Evolutionary conservation across 2,113 vertebrate species (phyloP), one percentile per base, ranked within the genome.

Genomic region (Salvator merianae): DNA sequence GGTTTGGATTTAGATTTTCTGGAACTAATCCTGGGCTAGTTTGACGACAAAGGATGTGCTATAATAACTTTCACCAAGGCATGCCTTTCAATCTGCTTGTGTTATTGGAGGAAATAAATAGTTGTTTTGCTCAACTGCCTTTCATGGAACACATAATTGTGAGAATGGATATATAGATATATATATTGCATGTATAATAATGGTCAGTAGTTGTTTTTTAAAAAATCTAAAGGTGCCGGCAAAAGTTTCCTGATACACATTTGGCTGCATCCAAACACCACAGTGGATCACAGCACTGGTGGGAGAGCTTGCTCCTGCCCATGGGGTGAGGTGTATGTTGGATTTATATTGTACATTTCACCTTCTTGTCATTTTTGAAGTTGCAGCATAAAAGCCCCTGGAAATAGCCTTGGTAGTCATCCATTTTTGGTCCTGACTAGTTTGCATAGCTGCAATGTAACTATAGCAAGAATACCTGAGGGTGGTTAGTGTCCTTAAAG

Each of bases 1-100:
- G 89, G 78, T 77, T 92, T 94, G 88, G 84, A 30, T 90, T 91
- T 53, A 79, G 86, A 73, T 92, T 84, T 92, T 92, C 90, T 91
- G 89, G 91, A 86, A 92, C 10, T 36, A 90, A 86, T 90, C 88
- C 14, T 70, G 90, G 85, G 34, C 0, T 26, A 82, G 88, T 94
- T 93, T 92, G 90, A 93, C 84, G 92, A 93, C 90, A 93, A 91
- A 93, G 88, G 78, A 85, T 82, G 85, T 91, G 87, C 85, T 90
- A 84, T 78, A 89, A 86, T 86, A 90, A 93, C 77, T 87, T 0
- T 4, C 77, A 65, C 81, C 83, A 87, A 86, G 79, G 82, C 84
- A 59, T 72, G 3, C 69, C 81, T 89, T 84, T 87, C 90, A 89
- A 82, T 90, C 86, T 94, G 91, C 87, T 85, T 83, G 9, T 81